Evolutionary conservation across 2,113 vertebrate genomes (phyloP), one percentile per base, ranked within the genome.

Genomic region (Pangasianodon gigas): DNA sequence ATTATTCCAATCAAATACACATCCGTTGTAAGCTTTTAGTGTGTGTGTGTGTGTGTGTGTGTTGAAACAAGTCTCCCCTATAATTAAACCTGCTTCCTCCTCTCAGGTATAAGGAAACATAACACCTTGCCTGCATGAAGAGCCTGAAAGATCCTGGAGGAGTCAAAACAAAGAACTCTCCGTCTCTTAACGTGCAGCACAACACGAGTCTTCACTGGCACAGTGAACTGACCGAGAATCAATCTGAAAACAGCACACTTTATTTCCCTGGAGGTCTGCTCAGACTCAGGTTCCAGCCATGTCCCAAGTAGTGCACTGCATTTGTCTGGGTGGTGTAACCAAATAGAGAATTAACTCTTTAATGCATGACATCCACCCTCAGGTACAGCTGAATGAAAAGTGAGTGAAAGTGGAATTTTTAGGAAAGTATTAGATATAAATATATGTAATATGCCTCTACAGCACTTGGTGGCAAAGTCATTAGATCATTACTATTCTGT

Each of bases 41-140:
- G 13, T 2, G 2, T 58, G 16, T 81, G 56, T 80, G 37, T 81
- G 60, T 77, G 74, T 46, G 69, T 32, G 6, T 0, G 58, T 77
- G 71, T 87, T 4, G 2, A 26, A 74, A 74, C 4, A 65, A 29
- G 24, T 32, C 62, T 83, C n/a, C n/a, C 2, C 13, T 54, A 11
- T 83, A 71, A 52, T 51, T 52, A 41, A 41, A 44, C 32, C 29
- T 13, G 7, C 16, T 75, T 74, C 18, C 19, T 48, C 6, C 11
- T 62, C 67, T 29, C 54, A 89, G 88, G 37, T 84, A 60, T 56
- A 46, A 84, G 41, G 41, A 89, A 84, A 71, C 67, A 11, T 89
- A 56, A 83, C 24, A 24, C 86, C 26, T 10, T 41, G 29, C 44
- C 6, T 21, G 16, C 37, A 77, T 5, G 29, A 54, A 54, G 60